A percentile compares a stretch with the other conserved stretches of the same genome.
Evolutionary conservation across 2,113 vertebrate species (phyloP).

Genomic region (Chrysochloris asiatica): DNA sequence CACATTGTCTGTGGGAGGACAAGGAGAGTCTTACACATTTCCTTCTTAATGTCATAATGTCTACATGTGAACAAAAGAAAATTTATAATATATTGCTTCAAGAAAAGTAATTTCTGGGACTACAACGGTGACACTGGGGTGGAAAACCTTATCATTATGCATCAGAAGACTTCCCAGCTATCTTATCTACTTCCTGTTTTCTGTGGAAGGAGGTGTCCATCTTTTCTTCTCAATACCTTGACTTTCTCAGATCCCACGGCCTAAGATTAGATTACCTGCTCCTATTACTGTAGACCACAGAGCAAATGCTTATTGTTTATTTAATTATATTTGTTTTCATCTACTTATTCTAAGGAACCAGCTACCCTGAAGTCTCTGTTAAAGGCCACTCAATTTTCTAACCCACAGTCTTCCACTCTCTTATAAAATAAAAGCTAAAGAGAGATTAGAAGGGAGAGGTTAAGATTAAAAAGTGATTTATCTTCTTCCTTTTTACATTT

Average conservation of each 20-base stretch:
- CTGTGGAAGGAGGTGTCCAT: background rate
- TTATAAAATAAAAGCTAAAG: background rate
- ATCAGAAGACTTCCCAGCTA: background rate
- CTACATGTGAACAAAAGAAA: background rate
- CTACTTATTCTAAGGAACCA: background rate
- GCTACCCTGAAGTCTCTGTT: background rate
- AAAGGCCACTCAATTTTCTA: background rate
- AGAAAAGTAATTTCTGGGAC: too few species aligned
- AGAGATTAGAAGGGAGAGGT: background rate
- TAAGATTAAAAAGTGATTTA: background rate
- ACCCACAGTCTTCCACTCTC: background rate
- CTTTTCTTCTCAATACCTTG: background rate
- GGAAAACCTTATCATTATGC: too few species aligned
- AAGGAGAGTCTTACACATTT: background rate
- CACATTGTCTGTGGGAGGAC: slow-evolving; percentile 1
- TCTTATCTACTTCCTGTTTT: background rate
- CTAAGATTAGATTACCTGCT: background rate
- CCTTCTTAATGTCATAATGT: background rate
- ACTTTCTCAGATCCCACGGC: background rate
- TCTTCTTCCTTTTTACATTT: background rate
- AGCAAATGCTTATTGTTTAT: background rate
- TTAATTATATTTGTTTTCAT: too few species aligned
- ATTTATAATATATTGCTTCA: background rate
- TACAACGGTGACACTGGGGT: too few species aligned
- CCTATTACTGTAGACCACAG: background rate